These are phyloP conservation scores for Clytia hemisphaerica DNA, from an alignment of 30 jellyfish, hydroid and myxozoan species.

Conservation along the genomic window DNA sequence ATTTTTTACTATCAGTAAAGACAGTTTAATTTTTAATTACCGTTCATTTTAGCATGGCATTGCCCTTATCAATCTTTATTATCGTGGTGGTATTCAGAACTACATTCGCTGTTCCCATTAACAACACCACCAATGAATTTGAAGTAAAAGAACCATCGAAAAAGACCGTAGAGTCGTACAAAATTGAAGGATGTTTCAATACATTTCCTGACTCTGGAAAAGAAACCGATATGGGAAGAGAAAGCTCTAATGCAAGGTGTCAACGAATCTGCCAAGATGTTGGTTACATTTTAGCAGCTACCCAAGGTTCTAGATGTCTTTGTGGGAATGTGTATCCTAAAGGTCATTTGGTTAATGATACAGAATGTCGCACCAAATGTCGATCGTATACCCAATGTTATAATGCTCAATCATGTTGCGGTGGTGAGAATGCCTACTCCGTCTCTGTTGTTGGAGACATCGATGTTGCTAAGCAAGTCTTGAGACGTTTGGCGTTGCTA, in stretches of 20 bases:
- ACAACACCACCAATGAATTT: no score
- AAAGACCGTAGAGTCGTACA: background rate
- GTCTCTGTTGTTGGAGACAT: constrained; percentile 23
- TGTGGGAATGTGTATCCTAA: constrained; percentile 14
- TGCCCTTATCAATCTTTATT: no score
- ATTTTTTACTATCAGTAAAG: no score
- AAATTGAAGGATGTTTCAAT: constrained; percentile 7
- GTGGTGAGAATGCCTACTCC: constrained; percentile 1
- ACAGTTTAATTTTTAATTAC: no score
- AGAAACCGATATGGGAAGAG: background rate
- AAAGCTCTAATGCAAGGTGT: constrained; percentile 9
- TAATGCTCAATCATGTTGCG: background rate
- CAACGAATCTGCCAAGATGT: background rate
- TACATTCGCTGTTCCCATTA: no score
- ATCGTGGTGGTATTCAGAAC: no score
- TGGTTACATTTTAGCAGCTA: constrained; percentile 25
- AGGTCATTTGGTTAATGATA: background rate
- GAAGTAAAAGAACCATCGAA: no score
- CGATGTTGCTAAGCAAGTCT: background rate
- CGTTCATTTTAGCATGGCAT: no score
- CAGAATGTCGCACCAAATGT: background rate
- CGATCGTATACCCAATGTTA: background rate
- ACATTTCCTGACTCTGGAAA: background rate
- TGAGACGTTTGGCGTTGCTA: background rate
- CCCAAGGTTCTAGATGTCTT: constrained; percentile 3